phyloP scores from a whole-genome alignment of 2,888 invertebrate species.

The Agrotis segetum region DNA sequence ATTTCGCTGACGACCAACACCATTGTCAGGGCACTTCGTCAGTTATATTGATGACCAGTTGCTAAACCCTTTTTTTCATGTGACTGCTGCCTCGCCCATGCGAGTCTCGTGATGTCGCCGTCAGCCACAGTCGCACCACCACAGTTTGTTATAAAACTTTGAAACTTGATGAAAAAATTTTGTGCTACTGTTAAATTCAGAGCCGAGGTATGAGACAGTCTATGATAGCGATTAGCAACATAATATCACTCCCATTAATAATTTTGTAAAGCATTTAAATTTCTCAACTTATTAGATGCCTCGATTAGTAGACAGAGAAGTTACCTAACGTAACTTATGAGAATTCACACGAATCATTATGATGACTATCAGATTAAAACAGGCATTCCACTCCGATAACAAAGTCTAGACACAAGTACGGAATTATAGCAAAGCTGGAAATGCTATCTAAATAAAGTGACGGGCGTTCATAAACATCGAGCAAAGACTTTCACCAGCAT shows the following conservation, averaged over 20 bases:
- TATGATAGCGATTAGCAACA: background rate
- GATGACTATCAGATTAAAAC: background rate
- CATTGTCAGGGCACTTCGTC: too few relatives aligned
- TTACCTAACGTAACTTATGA: background rate
- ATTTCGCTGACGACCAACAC: too few relatives aligned
- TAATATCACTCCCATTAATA: background rate
- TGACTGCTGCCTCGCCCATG: too few relatives aligned
- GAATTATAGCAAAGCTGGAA: conserved; percentile 19
- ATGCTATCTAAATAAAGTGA: conserved; percentile 24
- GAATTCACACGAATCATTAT: background rate
- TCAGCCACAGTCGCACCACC: background rate
- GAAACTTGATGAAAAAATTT: conserved; percentile 11
- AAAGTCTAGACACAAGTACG: background rate
- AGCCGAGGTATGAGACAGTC: background rate
- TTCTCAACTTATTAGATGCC: too few relatives aligned
- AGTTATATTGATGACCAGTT: too few relatives aligned
- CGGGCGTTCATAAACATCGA: conserved; percentile 24
- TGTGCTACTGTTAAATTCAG: conserved; percentile 5
- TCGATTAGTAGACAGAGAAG: background rate
- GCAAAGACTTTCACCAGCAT: conserved; percentile 22
- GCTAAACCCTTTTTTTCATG: too few relatives aligned
- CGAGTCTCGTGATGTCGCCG: too few relatives aligned
- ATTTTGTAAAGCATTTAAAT: background rate
- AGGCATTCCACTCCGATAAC: background rate
- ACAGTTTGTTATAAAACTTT: conserved; percentile 9